A percentile compares a stretch with the other conserved stretches of the same genome.
phyloP scores from a whole-genome alignment of 2,113 vertebrate species.

The Sander vitreus region DNA sequence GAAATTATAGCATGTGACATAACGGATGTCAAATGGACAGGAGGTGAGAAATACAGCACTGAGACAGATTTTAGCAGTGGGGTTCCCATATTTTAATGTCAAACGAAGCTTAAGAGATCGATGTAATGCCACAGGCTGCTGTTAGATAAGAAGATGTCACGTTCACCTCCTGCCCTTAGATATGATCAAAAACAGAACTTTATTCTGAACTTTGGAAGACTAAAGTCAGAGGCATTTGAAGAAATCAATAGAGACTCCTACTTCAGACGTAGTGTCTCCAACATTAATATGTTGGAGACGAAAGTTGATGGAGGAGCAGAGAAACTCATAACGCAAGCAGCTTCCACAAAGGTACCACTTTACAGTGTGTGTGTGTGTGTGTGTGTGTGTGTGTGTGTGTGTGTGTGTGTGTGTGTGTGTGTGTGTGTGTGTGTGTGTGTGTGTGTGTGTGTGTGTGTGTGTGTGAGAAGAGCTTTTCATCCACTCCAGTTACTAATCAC shows the following conservation, averaged over 20 bases:
- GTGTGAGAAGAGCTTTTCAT: conserved; percentile 55
- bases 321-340: conserved; percentile 63
- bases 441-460: conserved; percentile 6
- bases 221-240: conserved; percentile 8
- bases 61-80: not conserved
- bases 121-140: not conserved
- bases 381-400: no score
- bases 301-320: conserved; percentile 53
- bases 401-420: conserved; percentile 17
- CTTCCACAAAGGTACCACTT: conserved; percentile 42
- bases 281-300: conserved; percentile 44
- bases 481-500: conserved; percentile 72
- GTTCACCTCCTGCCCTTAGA: not conserved
- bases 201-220: not conserved
- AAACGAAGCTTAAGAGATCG: not conserved
- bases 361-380: not conserved
- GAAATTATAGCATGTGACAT: not conserved
- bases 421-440: conserved; percentile 16
- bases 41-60: not conserved
- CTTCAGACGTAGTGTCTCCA: conserved; percentile 44
- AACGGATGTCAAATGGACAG: not conserved
- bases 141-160: not conserved
- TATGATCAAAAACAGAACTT: not conserved
- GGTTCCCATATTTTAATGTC: not conserved
- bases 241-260: conserved; percentile 47